These are phyloP conservation scores for Epistrophe eligans DNA, from an alignment of 2,888 invertebrate genomes.

Conservation along the genomic window DNA sequence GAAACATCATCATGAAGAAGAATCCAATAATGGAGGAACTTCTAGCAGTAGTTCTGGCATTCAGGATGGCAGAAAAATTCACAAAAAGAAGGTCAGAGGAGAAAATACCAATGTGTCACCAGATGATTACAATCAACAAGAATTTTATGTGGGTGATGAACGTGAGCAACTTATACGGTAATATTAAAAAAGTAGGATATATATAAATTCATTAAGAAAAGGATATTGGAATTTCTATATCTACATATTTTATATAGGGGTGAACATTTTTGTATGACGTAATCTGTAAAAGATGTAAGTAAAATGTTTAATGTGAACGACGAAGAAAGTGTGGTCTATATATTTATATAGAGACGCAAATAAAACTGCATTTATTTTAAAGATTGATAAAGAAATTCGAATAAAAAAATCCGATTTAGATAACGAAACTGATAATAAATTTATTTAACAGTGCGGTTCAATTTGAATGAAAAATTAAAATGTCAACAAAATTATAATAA, in stretches of 20 bases:
- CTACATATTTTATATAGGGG: neutral
- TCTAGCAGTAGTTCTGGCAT: constrained; percentile 47
- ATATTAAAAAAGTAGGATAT: neutral
- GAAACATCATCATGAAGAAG: constrained; percentile 42
- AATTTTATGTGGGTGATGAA: constrained; percentile 69
- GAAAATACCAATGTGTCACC: constrained; percentile 22
- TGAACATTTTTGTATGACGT: neutral
- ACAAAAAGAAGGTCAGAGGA: constrained; percentile 11
- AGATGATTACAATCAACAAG: constrained; percentile 49
- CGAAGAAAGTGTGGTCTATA: neutral
- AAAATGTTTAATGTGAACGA: neutral
- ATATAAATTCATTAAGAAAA: neutral
- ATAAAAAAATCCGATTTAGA: constrained; percentile 4
- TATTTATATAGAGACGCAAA: neutral
- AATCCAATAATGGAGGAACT: neutral
- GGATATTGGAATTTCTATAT: constrained; percentile 35
- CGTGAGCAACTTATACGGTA: constrained; percentile 74
- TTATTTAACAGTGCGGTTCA: neutral
- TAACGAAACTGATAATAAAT: constrained; percentile 1
- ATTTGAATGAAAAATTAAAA: neutral
- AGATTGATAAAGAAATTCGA: neutral
- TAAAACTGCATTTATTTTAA: constrained; percentile 9
- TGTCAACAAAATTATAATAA: neutral
- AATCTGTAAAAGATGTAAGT: neutral
- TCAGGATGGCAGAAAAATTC: constrained; percentile 35